Base-by-base conservation (phyloP, 2,888 invertebrate species). In the Sphinx pinastri region DNA sequence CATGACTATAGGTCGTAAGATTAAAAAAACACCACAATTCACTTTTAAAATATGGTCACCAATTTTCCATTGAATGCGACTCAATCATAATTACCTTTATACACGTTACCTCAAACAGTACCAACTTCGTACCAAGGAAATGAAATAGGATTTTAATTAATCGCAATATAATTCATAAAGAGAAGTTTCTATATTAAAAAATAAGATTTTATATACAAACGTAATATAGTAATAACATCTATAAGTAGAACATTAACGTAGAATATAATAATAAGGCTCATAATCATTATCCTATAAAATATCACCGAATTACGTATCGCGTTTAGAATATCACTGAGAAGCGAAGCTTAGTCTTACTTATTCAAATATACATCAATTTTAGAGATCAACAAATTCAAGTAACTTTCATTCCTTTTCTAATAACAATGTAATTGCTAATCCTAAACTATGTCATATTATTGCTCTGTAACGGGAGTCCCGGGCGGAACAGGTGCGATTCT, bases 271-370 rank as follows among this genome's bases (percentile, higher is more conserved):
- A 83, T 89, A 90, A 91, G 89, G 88, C 89, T 91, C 87, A 85
- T 84, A 86, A 85, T 80, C 85, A 87, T 84, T 84, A 80, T 83
- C 75, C 74, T 79, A 82, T 75, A 88, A 90, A 89, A 92, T 93
- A 93, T 93, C 93, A 93, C 93, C 90, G 81, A 88, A 89, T 92
- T 93, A 93, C 93, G 93, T 93, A 93, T 93, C 87, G 86, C 85
- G 86, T 88, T 84, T 81, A 88, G 82, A 76, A 85, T 92, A 91
- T 91, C 90, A 90, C 90, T 85, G 79, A 81, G 77, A 87, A 87
- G 84, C 85, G 79, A 79, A 87, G 83, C 86, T 85, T 89, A 86
- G 71, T 78, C 76, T 81, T 80, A 79, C 72, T 76, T 81, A 81
- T 84, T 79, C 75, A 82, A 85, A 83, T 85, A 83, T 85, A 87